Evolutionary conservation across 2,797 vertebrate genomes (phyloP).

Genomic region (Cephalopachus bancanus): DNA sequence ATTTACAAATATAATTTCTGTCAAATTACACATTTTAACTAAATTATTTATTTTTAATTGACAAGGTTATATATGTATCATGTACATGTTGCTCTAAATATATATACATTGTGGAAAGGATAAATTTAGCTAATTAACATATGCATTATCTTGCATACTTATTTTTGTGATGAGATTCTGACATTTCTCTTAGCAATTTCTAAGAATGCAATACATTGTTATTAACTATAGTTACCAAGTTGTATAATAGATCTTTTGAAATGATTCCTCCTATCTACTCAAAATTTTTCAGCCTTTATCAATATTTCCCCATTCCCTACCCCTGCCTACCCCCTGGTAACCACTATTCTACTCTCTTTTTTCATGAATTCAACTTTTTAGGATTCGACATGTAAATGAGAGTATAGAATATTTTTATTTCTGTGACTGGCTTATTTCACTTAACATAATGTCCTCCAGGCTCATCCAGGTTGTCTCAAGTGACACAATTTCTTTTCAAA

Average conservation of each 20-base stretch:
- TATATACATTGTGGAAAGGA: background rate
- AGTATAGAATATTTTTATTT: background rate
- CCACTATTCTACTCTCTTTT: background rate
- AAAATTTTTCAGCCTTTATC: background rate
- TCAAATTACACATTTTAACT: background rate
- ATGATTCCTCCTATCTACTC: background rate
- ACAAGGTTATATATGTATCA: background rate
- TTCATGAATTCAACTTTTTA: background rate
- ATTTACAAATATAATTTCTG: conserved; percentile 28
- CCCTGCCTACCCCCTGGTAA: fast-evolving
- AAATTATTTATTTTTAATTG: background rate
- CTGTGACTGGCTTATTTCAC: background rate
- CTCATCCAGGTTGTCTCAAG: background rate
- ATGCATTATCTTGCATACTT: background rate
- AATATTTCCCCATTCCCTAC: background rate
- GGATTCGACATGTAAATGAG: background rate
- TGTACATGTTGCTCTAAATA: background rate
- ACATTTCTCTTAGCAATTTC: background rate
- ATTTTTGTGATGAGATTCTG: background rate
- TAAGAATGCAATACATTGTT: background rate
- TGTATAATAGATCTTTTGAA: background rate
- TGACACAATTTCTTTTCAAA: background rate
- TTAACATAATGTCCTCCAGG: background rate
- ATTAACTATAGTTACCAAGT: background rate
- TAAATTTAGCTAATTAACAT: background rate